Percentiles rank a stretch among this genome's conserved stretches.
Conservation (phyloP, 2,888 invertebrate species). For the Plagiodera versicolora region DNA sequence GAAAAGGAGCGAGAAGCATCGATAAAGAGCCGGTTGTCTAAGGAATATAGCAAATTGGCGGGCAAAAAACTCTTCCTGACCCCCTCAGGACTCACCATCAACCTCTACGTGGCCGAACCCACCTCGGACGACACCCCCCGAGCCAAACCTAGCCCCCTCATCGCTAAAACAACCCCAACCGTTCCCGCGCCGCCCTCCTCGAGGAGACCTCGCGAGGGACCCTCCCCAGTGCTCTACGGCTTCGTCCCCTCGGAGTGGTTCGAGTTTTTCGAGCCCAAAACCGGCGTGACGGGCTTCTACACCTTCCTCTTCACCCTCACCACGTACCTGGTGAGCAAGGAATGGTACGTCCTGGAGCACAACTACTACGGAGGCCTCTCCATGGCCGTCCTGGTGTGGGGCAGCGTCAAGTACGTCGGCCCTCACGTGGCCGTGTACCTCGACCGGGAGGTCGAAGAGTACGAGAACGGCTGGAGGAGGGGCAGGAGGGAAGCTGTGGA, state of each 20-base stretch:
- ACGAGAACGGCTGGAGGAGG: constrained; percentile 54
- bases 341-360: constrained; percentile 91
- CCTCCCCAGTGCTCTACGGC: constrained; percentile 79
- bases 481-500: constrained; percentile 51
- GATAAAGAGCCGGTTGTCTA: constrained; percentile 30
- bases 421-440: constrained; percentile 65
- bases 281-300: constrained; percentile 89
- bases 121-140: too few relatives aligned
- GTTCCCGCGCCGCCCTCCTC: not conserved
- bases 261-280: constrained; percentile 89
- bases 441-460: constrained; percentile 71
- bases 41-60: constrained; percentile 29
- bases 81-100: constrained; percentile 16
- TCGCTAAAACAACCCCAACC: too few relatives aligned
- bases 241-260: constrained; percentile 96
- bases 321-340: constrained; percentile 89
- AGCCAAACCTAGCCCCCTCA: too few relatives aligned
- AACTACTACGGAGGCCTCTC: constrained; percentile 83
- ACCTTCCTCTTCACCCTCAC: constrained; percentile 68
- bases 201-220: constrained; percentile 61
- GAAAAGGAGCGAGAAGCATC: constrained; percentile 36
- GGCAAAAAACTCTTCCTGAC: constrained; percentile 16
- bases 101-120: constrained; percentile 6
- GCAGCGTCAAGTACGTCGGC: constrained; percentile 69
- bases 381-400: constrained; percentile 64